These are phyloP conservation scores for Pogona vitticeps DNA, from an alignment of 2,113 vertebrate species.

Conservation along the genomic window DNA sequence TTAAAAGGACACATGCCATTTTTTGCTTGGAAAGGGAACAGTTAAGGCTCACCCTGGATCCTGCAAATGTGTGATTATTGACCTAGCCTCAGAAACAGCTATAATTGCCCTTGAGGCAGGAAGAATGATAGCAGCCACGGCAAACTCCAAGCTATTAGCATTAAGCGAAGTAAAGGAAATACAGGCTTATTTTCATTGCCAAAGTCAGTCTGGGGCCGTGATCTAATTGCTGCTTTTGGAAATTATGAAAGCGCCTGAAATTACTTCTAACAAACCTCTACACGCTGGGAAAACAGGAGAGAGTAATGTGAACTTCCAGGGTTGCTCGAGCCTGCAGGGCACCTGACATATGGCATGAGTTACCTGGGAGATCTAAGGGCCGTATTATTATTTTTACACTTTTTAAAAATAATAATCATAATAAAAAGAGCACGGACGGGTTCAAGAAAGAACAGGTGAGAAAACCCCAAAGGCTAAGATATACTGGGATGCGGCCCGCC, in stretches of 20 bases:
- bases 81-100: conserved; percentile 4
- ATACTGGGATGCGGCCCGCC: neutral
- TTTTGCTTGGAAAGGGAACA: neutral
- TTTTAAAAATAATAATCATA: neutral
- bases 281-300: neutral
- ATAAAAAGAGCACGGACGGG: neutral
- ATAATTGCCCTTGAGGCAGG: neutral
- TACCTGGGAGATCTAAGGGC: conserved; percentile 5
- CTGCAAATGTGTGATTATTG: neutral
- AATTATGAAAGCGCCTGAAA: conserved; percentile 52
- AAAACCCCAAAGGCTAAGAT: neutral
- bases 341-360: conserved; percentile 54
- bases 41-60: neutral
- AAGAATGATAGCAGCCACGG: neutral
- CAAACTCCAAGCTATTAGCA: conserved; percentile 40
- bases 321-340: neutral
- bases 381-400: neutral
- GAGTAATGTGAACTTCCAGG: neutral
- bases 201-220: conserved; percentile 29
- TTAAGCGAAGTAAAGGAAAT: conserved; percentile 52
- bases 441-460: conserved; percentile 52
- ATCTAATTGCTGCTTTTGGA: conserved; percentile 52
- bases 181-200: conserved; percentile 54
- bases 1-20: neutral
- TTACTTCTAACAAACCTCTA: neutral